These are phyloP conservation scores for Ficedula albicollis DNA, from an alignment of 2,797 vertebrate species.

Conservation along the genomic window DNA sequence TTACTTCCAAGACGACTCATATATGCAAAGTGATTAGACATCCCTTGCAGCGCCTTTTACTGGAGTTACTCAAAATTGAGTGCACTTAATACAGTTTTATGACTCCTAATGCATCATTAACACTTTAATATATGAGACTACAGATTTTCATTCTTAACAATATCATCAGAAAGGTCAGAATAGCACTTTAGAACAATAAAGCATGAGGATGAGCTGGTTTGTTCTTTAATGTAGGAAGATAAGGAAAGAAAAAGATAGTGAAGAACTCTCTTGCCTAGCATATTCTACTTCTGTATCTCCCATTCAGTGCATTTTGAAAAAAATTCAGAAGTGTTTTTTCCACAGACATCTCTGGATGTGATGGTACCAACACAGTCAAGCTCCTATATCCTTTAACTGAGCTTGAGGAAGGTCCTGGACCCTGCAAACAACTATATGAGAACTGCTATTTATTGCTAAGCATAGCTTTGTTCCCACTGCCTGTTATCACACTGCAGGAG, in stretches of 20 bases:
- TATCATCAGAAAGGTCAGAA: not conserved
- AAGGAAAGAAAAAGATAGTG: not conserved
- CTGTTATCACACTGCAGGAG: not conserved
- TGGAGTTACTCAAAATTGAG: not conserved
- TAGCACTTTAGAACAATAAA: not conserved
- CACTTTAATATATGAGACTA: not conserved
- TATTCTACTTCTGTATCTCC: not conserved
- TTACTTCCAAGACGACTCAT: not conserved
- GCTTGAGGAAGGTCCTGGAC: not conserved
- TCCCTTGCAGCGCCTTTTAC: not conserved
- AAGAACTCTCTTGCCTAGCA: not conserved
- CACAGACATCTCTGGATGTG: not conserved
- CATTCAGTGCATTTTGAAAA: not conserved
- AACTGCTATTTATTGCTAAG: not conserved
- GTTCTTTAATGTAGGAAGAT: not conserved
- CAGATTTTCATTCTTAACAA: not conserved
- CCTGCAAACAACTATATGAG: not conserved
- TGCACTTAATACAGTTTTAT: conserved; percentile 9
- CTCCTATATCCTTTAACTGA: not conserved
- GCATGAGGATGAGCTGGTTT: not conserved
- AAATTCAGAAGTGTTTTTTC: not conserved
- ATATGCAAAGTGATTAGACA: not conserved
- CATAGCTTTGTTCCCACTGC: not conserved
- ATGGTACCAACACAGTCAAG: not conserved
- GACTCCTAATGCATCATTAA: not conserved